These are phyloP conservation scores for Villa cingulata DNA, from an alignment of 2,888 invertebrate species.

Conservation along the genomic window DNA sequence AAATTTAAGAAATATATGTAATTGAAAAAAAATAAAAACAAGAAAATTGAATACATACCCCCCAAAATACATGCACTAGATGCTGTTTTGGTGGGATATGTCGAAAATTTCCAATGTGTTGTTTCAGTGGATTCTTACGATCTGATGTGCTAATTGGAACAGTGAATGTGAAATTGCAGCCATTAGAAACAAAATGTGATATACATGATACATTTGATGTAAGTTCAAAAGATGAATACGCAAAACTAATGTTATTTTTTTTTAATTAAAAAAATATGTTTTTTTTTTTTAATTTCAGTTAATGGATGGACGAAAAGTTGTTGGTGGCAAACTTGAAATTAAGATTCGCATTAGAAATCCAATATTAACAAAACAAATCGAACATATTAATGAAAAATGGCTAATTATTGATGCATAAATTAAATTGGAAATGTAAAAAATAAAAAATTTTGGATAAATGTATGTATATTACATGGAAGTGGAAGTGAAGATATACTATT, in stretches of 20 bases:
- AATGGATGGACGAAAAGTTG: constrained; percentile 75
- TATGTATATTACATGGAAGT: too few relatives aligned
- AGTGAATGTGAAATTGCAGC: constrained; percentile 68
- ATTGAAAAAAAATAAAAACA: background rate
- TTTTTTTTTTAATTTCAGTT: constrained; percentile 42
- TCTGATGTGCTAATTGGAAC: constrained; percentile 76
- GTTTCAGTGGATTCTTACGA: constrained; percentile 88
- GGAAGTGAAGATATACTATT: too few relatives aligned
- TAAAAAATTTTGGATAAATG: too few relatives aligned
- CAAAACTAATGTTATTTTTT: too few relatives aligned
- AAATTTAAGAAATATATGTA: background rate
- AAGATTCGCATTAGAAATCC: constrained; percentile 80
- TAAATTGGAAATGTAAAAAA: too few relatives aligned
- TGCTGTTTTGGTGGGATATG: constrained; percentile 36
- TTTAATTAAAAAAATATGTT: background rate
- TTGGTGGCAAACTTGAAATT: constrained; percentile 83
- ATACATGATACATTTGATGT: constrained; percentile 89
- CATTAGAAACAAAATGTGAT: constrained; percentile 76
- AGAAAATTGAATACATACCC: too few relatives aligned
- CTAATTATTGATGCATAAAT: constrained; percentile 54
- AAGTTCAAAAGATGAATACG: constrained; percentile 36
- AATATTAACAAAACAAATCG: constrained; percentile 74
- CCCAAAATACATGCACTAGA: constrained; percentile 20
- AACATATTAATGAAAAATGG: constrained; percentile 84
- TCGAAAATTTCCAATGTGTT: constrained; percentile 39